Evolutionary conservation across 2,888 invertebrate species (phyloP).

Genomic region (Leucozona laternaria): DNA sequence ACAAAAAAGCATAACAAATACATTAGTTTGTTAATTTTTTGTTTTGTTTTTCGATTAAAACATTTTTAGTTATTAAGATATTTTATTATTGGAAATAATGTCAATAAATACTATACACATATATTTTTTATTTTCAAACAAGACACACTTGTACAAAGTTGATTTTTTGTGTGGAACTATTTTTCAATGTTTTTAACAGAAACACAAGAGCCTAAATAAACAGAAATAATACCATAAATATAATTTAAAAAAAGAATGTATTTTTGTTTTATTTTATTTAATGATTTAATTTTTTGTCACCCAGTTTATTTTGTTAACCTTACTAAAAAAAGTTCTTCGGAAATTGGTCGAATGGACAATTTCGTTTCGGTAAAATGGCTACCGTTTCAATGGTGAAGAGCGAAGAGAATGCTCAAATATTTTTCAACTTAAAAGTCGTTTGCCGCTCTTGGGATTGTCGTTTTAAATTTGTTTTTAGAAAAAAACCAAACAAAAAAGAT

Average conservation of each 20-base stretch:
- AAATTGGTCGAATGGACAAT: too few relatives aligned
- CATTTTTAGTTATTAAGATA: slow-evolving; percentile 56
- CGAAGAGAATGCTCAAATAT: too few relatives aligned
- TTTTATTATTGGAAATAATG: slow-evolving; percentile 45
- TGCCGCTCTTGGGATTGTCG: too few relatives aligned
- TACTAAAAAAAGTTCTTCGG: background rate
- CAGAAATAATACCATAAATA: slow-evolving; percentile 61
- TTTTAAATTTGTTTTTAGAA: too few relatives aligned
- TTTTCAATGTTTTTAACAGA: slow-evolving; percentile 49
- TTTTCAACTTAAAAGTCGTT: too few relatives aligned
- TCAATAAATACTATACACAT: slow-evolving; percentile 32
- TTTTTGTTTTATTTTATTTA: slow-evolving; percentile 50
- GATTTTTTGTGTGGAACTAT: slow-evolving; percentile 66
- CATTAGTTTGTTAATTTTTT: slow-evolving; percentile 53
- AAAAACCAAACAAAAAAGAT: too few relatives aligned
- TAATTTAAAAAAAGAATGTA: slow-evolving; percentile 39
- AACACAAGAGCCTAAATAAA: slow-evolving; percentile 50
- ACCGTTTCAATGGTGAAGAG: too few relatives aligned
- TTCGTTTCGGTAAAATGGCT: too few relatives aligned
- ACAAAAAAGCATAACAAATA: slow-evolving; percentile 40
- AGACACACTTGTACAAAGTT: slow-evolving; percentile 71
- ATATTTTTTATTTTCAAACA: slow-evolving; percentile 46
- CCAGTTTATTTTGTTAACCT: background rate
- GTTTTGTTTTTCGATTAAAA: slow-evolving; percentile 30
- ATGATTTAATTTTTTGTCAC: background rate